A percentile compares a stretch with the other conserved stretches of the same genome.
These are phyloP conservation scores for Cairina moschata DNA, from an alignment of 2,113 vertebrate genomes.

Conservation along the genomic window DNA sequence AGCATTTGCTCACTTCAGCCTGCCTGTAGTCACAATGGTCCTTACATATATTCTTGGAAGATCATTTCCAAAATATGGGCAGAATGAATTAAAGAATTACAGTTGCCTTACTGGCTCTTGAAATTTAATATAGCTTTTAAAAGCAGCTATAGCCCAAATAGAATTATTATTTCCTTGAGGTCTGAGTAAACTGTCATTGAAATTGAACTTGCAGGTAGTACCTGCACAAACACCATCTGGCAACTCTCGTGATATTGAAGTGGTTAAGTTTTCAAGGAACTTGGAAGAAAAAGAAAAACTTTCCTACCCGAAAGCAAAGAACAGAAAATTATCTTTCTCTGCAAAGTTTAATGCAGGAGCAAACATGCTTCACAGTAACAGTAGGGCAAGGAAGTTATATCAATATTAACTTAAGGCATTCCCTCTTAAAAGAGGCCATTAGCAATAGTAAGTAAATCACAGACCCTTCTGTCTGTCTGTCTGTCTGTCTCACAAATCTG, in stretches of 20 bases:
- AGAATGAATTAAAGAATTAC: not conserved
- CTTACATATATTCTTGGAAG: not conserved
- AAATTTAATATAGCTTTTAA: not conserved
- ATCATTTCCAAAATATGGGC: not conserved
- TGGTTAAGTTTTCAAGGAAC: not conserved
- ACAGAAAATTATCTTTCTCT: not conserved
- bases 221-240: not conserved
- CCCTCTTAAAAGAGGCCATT: not conserved
- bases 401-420: not conserved
- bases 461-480: rapidly evolving
- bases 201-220: not conserved
- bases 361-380: not conserved
- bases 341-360: not conserved
- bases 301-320: not conserved
- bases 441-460: not conserved
- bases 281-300: not conserved
- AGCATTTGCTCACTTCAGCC: not conserved
- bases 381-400: not conserved
- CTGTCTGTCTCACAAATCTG: not conserved
- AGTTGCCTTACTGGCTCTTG: not conserved
- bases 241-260: not conserved
- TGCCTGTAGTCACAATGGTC: not conserved
- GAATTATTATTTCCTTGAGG: not conserved
- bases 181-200: not conserved
- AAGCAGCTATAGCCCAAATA: not conserved